Evolutionary conservation across 2,797 vertebrate genomes (phyloP).

Genomic region (Enteromius paludinosus): DNA sequence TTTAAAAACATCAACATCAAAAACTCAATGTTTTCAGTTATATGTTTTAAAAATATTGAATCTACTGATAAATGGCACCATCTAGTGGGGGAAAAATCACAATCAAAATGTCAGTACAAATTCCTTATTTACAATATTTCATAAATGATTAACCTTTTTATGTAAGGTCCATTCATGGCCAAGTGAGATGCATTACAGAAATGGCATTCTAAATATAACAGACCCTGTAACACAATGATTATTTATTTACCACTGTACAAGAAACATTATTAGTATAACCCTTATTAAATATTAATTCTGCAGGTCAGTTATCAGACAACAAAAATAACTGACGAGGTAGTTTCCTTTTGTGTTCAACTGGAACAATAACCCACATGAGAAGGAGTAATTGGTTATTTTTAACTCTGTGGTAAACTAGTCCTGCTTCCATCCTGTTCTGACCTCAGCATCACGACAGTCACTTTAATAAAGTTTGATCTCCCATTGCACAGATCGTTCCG

Average conservation of each 20-base stretch:
- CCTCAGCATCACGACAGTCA: not conserved
- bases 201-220: not conserved
- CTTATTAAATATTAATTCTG: not conserved
- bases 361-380: not conserved
- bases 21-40: not conserved
- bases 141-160: not conserved
- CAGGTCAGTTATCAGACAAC: not conserved
- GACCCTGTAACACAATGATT: not conserved
- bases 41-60: not conserved
- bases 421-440: not conserved
- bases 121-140: not conserved
- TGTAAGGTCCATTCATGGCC: not conserved
- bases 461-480: not conserved
- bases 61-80: not conserved
- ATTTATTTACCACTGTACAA: not conserved
- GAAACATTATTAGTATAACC: not conserved
- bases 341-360: not conserved
- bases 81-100: not conserved
- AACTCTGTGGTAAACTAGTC: not conserved
- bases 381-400: not conserved
- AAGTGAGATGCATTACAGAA: not conserved
- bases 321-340: not conserved
- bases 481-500: conserved; percentile 79
- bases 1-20: not conserved
- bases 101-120: not conserved